Conservation (phyloP, 2,113 vertebrate species). For the Halcyon malimbica region DNA sequence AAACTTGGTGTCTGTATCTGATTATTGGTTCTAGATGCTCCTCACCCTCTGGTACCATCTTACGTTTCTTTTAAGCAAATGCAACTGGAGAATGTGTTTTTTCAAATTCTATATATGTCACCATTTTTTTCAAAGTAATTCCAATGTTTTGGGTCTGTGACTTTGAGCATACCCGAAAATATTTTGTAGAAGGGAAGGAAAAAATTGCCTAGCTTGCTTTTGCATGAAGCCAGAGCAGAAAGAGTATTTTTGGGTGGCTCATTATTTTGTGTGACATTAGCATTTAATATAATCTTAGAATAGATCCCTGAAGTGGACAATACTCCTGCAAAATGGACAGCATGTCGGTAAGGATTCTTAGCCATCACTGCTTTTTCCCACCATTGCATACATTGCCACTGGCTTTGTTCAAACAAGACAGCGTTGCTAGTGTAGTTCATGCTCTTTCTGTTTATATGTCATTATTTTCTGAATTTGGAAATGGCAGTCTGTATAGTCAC, state of each 20-base stretch:
- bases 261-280: constrained; percentile 3
- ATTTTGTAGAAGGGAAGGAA: background rate
- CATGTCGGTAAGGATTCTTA: background rate
- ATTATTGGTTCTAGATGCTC: background rate
- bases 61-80: background rate
- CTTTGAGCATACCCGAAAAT: background rate
- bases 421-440: background rate
- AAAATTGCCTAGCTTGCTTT: background rate
- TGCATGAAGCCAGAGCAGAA: background rate
- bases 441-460: background rate
- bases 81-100: background rate
- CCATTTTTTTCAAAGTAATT: background rate
- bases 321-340: background rate
- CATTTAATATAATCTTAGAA: background rate
- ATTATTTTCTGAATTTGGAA: background rate
- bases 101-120: background rate
- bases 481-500: background rate
- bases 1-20: background rate
- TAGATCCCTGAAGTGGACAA: background rate
- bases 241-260: background rate
- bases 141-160: background rate
- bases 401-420: background rate
- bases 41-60: background rate
- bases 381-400: background rate
- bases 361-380: background rate